phyloP scores from a whole-genome alignment of 2,888 invertebrate species.

The Ophion obscuratus region DNA sequence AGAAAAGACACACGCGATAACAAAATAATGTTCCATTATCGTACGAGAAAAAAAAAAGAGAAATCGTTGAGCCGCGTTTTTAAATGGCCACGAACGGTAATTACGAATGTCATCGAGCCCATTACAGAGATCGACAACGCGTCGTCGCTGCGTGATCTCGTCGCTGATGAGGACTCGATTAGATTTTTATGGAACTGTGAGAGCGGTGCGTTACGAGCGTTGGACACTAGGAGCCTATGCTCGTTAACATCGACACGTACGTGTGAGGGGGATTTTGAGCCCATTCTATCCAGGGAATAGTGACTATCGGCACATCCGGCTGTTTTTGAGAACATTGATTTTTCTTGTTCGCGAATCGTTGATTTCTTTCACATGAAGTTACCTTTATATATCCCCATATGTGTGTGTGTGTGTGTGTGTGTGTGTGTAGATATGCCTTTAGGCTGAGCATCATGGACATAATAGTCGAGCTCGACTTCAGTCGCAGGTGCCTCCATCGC shows the following conservation, averaged over 20 bases:
- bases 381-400: too few species aligned
- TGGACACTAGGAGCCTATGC: neutral
- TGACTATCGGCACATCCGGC: neutral
- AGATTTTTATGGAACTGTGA: neutral
- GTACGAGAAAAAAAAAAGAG: neutral
- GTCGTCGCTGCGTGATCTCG: neutral
- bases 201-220: neutral
- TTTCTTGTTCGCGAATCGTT: neutral
- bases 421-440: slow-evolving; percentile 11
- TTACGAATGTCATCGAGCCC: neutral
- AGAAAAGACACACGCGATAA: neutral
- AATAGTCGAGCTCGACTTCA: slow-evolving; percentile 61
- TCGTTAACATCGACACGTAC: neutral
- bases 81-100: neutral
- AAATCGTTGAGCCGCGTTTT: neutral
- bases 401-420: too few species aligned
- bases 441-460: slow-evolving; percentile 58
- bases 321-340: neutral
- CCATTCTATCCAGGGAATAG: neutral
- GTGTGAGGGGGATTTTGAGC: neutral
- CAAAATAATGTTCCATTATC: neutral
- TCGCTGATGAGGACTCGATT: neutral
- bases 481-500: slow-evolving; percentile 66
- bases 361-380: neutral
- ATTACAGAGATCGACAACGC: neutral